Evolutionary conservation across 2,113 vertebrate genomes (phyloP).

Genomic region (Odocoileus hemionus): DNA sequence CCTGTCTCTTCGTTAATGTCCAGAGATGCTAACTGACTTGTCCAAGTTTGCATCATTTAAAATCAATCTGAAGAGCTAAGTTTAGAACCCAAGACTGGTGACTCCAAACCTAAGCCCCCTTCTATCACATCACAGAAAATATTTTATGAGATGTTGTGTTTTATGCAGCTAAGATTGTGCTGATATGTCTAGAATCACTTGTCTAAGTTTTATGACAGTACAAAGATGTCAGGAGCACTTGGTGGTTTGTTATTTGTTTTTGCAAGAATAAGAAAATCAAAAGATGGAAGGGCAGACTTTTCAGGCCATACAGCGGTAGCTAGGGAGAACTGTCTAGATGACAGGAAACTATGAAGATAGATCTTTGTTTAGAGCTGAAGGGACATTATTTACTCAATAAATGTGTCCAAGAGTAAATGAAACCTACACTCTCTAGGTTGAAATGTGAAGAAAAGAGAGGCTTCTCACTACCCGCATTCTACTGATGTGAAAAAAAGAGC

Average conservation of each 20-base stretch:
- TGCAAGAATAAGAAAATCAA: not conserved
- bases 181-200: not conserved
- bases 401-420: not conserved
- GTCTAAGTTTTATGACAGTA: not conserved
- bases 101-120: not conserved
- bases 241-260: constrained; percentile 1
- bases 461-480: not conserved
- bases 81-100: not conserved
- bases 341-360: constrained; percentile 1
- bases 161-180: not conserved
- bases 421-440: not conserved
- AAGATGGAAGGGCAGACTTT: constrained; percentile 1
- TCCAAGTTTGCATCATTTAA: not conserved
- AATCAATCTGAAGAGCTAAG: not conserved
- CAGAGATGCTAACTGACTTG: not conserved
- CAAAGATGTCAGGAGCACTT: not conserved
- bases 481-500: not conserved
- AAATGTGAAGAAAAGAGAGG: not conserved
- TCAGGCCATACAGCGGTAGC: not conserved
- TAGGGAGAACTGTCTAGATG: not conserved
- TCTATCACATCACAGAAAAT: not conserved
- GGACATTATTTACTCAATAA: not conserved
- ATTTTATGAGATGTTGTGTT: not conserved
- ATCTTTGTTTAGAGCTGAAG: not conserved
- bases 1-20: not conserved